A percentile compares a stretch with the other conserved stretches of the same genome.
phyloP scores from a whole-genome alignment of 2,113 vertebrate species.

The Hippolais icterina region DNA sequence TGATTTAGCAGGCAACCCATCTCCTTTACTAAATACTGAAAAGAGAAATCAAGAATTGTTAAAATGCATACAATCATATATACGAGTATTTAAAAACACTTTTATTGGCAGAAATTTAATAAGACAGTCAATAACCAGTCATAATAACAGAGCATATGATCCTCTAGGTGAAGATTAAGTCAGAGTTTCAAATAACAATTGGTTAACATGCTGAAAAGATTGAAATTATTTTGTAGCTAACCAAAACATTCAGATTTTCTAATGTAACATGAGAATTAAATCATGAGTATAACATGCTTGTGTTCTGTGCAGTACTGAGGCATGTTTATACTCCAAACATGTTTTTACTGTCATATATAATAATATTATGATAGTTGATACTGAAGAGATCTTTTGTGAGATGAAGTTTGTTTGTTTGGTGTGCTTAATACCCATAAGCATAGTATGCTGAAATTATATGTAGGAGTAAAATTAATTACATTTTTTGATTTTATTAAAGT shows the following conservation, averaged over 20 bases:
- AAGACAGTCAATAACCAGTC: background rate
- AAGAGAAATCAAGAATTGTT: background rate
- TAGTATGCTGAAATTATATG: background rate
- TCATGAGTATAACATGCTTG: background rate
- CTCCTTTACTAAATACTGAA: slow-evolving; percentile 19
- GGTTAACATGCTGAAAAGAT: slow-evolving; percentile 13
- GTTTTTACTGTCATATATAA: background rate
- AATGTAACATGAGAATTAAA: slow-evolving; percentile 55
- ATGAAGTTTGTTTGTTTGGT: slow-evolving; percentile 38
- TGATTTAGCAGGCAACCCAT: slow-evolving; percentile 15
- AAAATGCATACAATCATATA: background rate
- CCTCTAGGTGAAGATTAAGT: slow-evolving; percentile 10
- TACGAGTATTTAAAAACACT: background rate
- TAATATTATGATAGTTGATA: background rate
- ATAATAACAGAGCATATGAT: background rate
- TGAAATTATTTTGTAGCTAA: slow-evolving; percentile 46
- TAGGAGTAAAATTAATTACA: background rate
- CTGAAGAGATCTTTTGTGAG: slow-evolving; percentile 24
- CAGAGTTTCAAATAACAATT: slow-evolving; percentile 35
- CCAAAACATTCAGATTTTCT: slow-evolving; percentile 49
- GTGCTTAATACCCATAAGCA: slow-evolving; percentile 12
- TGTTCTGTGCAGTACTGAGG: background rate
- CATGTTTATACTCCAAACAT: background rate
- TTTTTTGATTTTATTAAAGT: background rate
- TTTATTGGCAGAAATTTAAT: background rate